Evolutionary conservation across 1,140 invertebrate species (phyloP), one percentile per base, ranked within the genome.

Genomic region (Brachionus rotundiformis): DNA sequence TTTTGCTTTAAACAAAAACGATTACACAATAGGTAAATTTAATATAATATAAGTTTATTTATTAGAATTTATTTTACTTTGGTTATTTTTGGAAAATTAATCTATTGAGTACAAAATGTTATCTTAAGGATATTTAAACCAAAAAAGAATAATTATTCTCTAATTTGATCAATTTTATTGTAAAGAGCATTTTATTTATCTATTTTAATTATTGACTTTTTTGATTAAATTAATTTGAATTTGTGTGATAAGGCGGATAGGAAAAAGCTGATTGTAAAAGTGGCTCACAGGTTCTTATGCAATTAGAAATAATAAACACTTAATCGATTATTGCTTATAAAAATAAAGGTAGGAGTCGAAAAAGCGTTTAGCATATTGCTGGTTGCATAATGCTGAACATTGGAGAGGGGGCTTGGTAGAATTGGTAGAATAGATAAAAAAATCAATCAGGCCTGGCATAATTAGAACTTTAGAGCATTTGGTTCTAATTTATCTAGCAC

Each of bases 401-500:
- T 54, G 4, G 47, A 23, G 47, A 16, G 23, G 47, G 47, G 19
- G 19, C 10, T 54, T n/a, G 7, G 19, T 54, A 54, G 19, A 54
- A 16, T 6, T 16, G 44, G 6, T 16, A 54, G 47, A 54, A 2
- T 7, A 54, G 6, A 54, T 7, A 54, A 8, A 19, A 7, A 16
- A 54, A 54, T 54, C 47, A 54, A 54, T 54, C 19, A 54, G 47
- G 47, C 47, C 47, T 23, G 47, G 47, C 47, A 23, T 54, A 63
- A 33, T 63, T 31, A 3, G 6, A 19, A 54, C 11, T 16, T 54
- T 54, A 54, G 23, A 63, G 61, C 61, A 63, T 63, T 63, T 63
- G 61, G 61, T 63, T 63, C 25, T 63, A 63, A 63, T 63, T 63
- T 63, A 29, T 33, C 25, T 63, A 63, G 29, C 25, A 63, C 25